Evolutionary conservation across 2,113 vertebrate species (phyloP), one percentile per base, ranked within the genome.

Genomic region (Proterorhinus semilunaris): DNA sequence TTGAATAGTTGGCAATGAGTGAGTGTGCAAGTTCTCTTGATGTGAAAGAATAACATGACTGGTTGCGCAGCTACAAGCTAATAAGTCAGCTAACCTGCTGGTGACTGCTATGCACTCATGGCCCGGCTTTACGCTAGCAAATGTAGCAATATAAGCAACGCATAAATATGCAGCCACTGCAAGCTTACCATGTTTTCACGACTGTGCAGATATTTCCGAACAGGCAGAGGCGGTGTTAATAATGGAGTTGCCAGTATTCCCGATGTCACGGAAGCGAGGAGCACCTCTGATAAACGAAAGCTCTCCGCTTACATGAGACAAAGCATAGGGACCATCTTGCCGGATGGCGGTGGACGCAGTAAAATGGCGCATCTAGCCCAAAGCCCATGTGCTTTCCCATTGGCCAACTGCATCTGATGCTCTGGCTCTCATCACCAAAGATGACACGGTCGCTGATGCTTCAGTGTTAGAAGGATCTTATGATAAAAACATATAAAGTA

Each of bases 261-360:
- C 52, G 66, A 55, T 51, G 57, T 27, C 53, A 12, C 68, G 27
- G 62, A 73, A 81, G 81, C 62, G 48, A 84, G 61, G 76, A 71
- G 55, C 62, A 69, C 79, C 74, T 65, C 75, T 78, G 88, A 93
- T 89, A 83, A 76, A 66, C 63, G 78, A 78, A 85, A 83, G 73
- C 84, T 83, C 83, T 90, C 87, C 63, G 78, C 80, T 84, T 77
- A 78, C 79, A 69, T 82, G 55, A 94, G 89, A 94, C 89, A 93
- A 93, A 93, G 85, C 93, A 72, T 82, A 62, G 91, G 92, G 92
- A 95, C 95, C 95, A 96, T 96, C 94, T 96, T 96, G 90, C 90
- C 92, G 86, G 92, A 93, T 92, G 86, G 87, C 90, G 87, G 68
- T 88, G 91, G 90, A 91, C 93, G 92, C 93, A 87, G 87, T 91